Conservation (phyloP, 2,113 vertebrate species). For the Nerophis ophidion region DNA sequence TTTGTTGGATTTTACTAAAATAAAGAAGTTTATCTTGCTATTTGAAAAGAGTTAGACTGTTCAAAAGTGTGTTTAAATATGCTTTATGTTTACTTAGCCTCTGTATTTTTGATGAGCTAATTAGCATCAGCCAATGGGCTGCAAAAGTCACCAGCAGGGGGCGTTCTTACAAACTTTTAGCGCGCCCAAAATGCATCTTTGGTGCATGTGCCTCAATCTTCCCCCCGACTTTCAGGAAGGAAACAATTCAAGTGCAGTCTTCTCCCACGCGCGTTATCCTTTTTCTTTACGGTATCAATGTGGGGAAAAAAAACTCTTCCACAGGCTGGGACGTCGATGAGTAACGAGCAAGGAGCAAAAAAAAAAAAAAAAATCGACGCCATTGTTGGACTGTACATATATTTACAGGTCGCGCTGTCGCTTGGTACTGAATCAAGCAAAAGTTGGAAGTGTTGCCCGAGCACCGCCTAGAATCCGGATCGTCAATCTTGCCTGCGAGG, state of each 20-base stretch:
- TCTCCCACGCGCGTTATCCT: not conserved
- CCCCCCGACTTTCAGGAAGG: not conserved
- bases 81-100: too few species aligned
- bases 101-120: too few species aligned
- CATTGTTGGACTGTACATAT: constrained; percentile 62
- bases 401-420: constrained; percentile 18
- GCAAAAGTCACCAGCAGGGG: too few species aligned
- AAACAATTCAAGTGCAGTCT: not conserved
- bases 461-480: constrained; percentile 12
- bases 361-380: constrained; percentile 29
- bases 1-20: too few species aligned
- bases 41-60: too few species aligned
- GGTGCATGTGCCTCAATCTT: not conserved
- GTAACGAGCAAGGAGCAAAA: constrained; percentile 36
- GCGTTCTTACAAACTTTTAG: too few species aligned
- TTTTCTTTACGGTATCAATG: not conserved
- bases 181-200: not conserved
- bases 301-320: not conserved
- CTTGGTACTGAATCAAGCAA: constrained; percentile 7
- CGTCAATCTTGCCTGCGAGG: constrained; percentile 7
- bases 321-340: not conserved
- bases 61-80: too few species aligned
- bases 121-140: too few species aligned
- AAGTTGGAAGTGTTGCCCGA: constrained; percentile 14
- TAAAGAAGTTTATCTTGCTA: too few species aligned